Evolutionary conservation across 2,113 vertebrate genomes (phyloP).

Genomic region (Eurystomus gularis): DNA sequence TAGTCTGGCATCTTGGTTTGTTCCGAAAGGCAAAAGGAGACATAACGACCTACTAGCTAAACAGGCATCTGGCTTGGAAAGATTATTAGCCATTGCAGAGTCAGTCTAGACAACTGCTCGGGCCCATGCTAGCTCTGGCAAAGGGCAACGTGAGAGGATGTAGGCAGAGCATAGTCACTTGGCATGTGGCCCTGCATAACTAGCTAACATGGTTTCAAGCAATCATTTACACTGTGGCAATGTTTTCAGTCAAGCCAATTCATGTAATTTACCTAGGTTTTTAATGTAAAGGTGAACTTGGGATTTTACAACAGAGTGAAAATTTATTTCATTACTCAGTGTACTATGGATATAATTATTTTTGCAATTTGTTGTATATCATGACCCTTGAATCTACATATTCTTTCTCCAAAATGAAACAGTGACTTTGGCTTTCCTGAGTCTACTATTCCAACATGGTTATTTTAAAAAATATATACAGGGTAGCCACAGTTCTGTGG

Average conservation of each 20-base stretch:
- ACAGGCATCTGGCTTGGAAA: not conserved
- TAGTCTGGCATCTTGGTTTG: not conserved
- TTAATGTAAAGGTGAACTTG: not conserved
- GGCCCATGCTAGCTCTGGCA: not conserved
- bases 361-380: not conserved
- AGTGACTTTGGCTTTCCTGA: not conserved
- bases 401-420: not conserved
- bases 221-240: not conserved
- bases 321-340: not conserved
- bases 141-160: not conserved
- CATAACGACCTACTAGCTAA: not conserved
- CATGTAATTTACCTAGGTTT: not conserved
- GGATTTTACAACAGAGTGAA: not conserved
- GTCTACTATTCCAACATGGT: not conserved
- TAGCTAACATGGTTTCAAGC: not conserved
- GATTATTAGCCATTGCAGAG: not conserved
- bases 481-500: not conserved
- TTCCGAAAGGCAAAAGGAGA: not conserved
- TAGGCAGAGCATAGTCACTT: not conserved
- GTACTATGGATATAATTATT: fast-evolving
- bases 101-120: not conserved
- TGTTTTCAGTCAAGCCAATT: not conserved
- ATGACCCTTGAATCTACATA: not conserved
- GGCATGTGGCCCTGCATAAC: not conserved
- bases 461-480: not conserved